These are phyloP conservation scores for Diarsia rubi DNA, from an alignment of 2,888 invertebrate genomes.

Conservation along the genomic window DNA sequence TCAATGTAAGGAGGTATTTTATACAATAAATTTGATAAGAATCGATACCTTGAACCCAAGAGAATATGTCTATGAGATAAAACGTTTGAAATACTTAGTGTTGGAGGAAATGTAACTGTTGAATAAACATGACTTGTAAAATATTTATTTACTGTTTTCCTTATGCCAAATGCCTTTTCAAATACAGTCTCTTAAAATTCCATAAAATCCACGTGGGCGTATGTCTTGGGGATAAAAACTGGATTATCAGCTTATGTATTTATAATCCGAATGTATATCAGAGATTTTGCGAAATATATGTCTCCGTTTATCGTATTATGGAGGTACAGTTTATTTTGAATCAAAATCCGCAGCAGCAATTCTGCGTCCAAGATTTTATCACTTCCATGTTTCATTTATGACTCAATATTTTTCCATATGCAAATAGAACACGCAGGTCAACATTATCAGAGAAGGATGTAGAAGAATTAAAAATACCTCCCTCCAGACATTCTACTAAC, in stretches of 20 bases:
- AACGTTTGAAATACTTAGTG: conserved; percentile 40
- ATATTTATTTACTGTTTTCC: conserved; percentile 56
- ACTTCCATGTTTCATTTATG: conserved; percentile 24
- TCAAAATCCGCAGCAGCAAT: conserved; percentile 27
- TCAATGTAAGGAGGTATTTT: conserved; percentile 46
- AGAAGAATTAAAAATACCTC: conserved; percentile 68
- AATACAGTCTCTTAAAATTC: conserved; percentile 80
- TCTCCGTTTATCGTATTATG: conserved; percentile 41
- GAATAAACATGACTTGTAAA: conserved; percentile 57
- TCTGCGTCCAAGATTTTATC: conserved; percentile 17
- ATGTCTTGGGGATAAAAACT: conserved; percentile 79
- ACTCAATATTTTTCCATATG: conserved; percentile 55
- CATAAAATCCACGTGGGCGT: conserved; percentile 80
- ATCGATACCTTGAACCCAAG: conserved; percentile 35
- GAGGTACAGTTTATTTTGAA: conserved; percentile 24
- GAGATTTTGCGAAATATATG: conserved; percentile 78
- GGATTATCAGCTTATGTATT: conserved; percentile 82
- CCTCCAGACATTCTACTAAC: conserved; percentile 73
- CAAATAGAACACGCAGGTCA: conserved; percentile 47
- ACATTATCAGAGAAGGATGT: conserved; percentile 61
- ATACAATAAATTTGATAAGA: conserved; percentile 39
- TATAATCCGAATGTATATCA: conserved; percentile 82
- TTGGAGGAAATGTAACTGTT: conserved; percentile 43
- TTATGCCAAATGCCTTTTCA: conserved; percentile 59
- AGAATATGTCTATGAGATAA: conserved; percentile 44